Percentiles rank a stretch among this genome's conserved stretches.
phyloP scores from a whole-genome alignment of 1,140 invertebrate species.

The Drosophila elegans region DNA sequence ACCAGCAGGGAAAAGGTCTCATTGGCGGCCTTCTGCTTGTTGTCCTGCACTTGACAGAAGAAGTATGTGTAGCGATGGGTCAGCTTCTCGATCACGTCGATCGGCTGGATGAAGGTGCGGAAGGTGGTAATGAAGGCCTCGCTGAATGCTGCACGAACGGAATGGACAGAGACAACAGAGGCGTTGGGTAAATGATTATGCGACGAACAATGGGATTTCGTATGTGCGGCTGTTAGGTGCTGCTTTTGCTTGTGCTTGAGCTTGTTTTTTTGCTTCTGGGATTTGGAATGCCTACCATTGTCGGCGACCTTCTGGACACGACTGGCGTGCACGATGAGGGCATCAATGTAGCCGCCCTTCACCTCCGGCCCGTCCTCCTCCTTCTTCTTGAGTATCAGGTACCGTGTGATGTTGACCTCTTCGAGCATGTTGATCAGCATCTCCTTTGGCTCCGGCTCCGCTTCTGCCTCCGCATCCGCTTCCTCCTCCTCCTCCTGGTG shows the following conservation, averaged over 20 bases:
- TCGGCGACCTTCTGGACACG: conserved; percentile 87
- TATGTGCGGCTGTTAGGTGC: not conserved
- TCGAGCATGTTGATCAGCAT: conserved; percentile 87
- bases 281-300: conserved; percentile 72
- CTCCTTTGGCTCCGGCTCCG: conserved; percentile 68
- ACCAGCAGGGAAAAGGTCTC: conserved; percentile 96
- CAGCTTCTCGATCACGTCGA: conserved; percentile 94
- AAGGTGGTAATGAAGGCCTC: conserved; percentile 99
- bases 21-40: conserved; percentile 91
- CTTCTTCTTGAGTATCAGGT: conserved; percentile 91
- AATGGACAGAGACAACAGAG: conserved; percentile 56
- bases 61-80: conserved; percentile 91
- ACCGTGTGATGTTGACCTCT: conserved; percentile 92
- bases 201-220: conserved; percentile 6
- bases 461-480: conserved; percentile 70
- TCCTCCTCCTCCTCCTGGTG: conserved; percentile 40
- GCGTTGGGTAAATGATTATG: conserved; percentile 41
- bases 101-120: conserved; percentile 96
- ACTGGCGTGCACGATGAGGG: conserved; percentile 96
- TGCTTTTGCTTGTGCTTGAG: conserved; percentile 15
- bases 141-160: conserved; percentile 88
- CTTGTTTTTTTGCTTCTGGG: conserved; percentile 1
- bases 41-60: conserved; percentile 89
- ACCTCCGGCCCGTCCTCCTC: conserved; percentile 95
- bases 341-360: conserved; percentile 95